These are phyloP conservation scores for Bergia puertoricense DNA, from an alignment of 92 coral and sea anemone genomes.

Conservation along the genomic window DNA sequence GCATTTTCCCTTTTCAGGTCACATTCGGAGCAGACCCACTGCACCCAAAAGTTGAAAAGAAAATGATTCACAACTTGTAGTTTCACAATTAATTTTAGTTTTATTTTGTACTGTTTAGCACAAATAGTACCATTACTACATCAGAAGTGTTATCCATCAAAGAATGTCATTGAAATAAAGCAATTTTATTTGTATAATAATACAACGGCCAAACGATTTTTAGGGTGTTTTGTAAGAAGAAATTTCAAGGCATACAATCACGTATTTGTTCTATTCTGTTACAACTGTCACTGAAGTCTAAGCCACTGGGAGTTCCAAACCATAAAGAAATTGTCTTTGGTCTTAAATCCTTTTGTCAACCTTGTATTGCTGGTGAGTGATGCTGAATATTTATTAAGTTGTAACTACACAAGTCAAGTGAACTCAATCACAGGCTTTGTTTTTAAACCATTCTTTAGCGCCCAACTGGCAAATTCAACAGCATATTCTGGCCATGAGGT, in stretches of 20 bases:
- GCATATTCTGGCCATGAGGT: slow-evolving; percentile 92
- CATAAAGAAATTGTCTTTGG: neutral
- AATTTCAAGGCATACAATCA: neutral
- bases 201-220: neutral
- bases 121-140: neutral
- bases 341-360: neutral
- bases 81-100: neutral
- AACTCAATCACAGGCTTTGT: neutral
- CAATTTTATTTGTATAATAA: neutral
- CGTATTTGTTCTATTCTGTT: neutral
- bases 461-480: slow-evolving; percentile 84
- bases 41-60: neutral
- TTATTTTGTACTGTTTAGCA: neutral
- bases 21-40: neutral
- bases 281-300: neutral
- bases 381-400: neutral
- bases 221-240: too few relatives aligned
- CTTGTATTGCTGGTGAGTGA: neutral
- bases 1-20: neutral
- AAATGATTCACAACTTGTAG: neutral
- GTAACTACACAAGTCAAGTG: neutral
- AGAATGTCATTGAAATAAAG: too few relatives aligned
- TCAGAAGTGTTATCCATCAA: neutral
- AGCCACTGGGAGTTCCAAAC: neutral
- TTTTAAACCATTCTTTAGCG: slow-evolving; percentile 43